A percentile compares a stretch with the other conserved stretches of the same genome.
Conservation (phyloP, 2,888 invertebrate genomes). For the Augochlorella aurata region DNA sequence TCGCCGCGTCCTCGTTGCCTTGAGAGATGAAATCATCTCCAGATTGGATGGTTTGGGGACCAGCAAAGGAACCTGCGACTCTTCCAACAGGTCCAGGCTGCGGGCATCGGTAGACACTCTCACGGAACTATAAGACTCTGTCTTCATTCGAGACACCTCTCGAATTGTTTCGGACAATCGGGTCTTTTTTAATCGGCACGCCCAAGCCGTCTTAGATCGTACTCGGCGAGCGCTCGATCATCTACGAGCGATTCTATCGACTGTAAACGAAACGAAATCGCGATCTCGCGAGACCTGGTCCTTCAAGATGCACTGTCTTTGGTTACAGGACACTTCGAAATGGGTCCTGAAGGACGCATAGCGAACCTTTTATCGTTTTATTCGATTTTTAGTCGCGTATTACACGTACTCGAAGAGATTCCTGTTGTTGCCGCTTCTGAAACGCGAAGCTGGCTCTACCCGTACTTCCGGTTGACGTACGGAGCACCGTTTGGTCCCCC, state of each 20-base stretch:
- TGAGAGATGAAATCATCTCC: conserved; percentile 88
- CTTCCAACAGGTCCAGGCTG: conserved; percentile 69
- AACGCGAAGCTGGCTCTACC: conserved; percentile 12
- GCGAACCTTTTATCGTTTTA: conserved; percentile 18
- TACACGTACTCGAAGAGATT: conserved; percentile 45
- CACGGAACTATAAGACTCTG: conserved; percentile 74
- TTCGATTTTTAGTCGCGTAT: conserved; percentile 9
- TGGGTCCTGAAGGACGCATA: background rate
- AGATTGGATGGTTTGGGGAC: conserved; percentile 76
- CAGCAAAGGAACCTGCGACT: conserved; percentile 66
- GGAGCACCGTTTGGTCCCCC: background rate
- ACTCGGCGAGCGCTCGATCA: background rate
- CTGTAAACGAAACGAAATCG: background rate
- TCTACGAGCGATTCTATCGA: background rate
- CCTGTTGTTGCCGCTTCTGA: conserved; percentile 32
- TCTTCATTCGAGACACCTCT: background rate
- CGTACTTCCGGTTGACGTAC: background rate
- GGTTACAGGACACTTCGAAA: background rate
- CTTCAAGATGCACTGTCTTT: conserved; percentile 1
- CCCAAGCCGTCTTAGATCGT: background rate
- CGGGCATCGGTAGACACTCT: conserved; percentile 79
- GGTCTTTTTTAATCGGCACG: background rate
- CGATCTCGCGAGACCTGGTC: conserved; percentile 16
- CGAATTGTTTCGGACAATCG: background rate
- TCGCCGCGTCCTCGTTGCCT: conserved; percentile 87